Evolutionary conservation across 2,888 invertebrate genomes (phyloP), one percentile per base, ranked within the genome.

Genomic region (Merodon equestris): DNA sequence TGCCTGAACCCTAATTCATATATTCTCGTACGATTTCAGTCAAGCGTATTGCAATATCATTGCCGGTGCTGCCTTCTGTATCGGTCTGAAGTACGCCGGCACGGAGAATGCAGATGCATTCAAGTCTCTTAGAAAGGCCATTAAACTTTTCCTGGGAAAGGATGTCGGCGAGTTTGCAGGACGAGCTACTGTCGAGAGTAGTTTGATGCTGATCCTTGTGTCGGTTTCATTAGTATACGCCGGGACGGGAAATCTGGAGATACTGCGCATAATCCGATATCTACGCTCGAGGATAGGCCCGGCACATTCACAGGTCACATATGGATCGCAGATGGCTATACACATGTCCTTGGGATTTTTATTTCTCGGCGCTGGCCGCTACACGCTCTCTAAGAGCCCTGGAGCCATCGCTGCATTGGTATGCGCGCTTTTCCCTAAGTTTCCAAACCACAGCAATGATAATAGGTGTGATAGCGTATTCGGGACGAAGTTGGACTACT

Each of bases 11-110:
- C 50, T 14, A 68, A 15, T 18, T 9, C 18, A 58, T 47, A n/a
- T n/a, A n/a, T n/a, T n/a, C n/a, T n/a, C n/a, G 42, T 13, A 14
- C 40, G 13, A 9, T 88, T 90, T 42, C 85, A 96, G 96, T 84
- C 98, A 98, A 91, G 97, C 97, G 0, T 99, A 97, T 89, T 97
- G 98, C 89, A 98, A 98, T 88, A 96, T 98, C 81, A 92, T 97
- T 72, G 95, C 97, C 0, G 99, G 99, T 14, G 97, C 96, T 1
- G 97, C 97, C 83, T 95, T 99, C 90, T 96, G 96, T 7, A 89
- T 99, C 83, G 98, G 97, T 0, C 90, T 99, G 2, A 94, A 96
- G 82, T 99, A 94, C 90, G 98, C 99, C 0, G 98, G 99, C 40
- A 95, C 97, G 0, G 96, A 95, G 10, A 93, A 96, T 87, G 90